phyloP scores from a whole-genome alignment of 2,888 invertebrate species.

The Sinelater perroti region DNA sequence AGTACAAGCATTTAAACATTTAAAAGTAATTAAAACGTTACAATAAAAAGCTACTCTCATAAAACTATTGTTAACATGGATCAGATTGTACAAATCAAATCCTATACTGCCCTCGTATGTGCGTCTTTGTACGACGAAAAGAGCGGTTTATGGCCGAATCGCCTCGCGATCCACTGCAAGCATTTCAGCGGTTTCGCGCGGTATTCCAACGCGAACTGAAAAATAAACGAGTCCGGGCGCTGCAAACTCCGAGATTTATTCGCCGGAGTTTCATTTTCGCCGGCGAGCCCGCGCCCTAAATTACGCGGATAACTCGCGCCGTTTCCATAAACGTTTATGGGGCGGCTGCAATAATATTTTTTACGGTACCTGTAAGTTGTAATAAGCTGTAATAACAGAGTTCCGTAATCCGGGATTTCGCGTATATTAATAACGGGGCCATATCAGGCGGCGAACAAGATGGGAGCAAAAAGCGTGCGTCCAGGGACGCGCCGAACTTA shows the following conservation, averaged over 20 bases:
- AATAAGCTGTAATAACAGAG: conserved; percentile 33
- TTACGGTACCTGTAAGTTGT: conserved; percentile 35
- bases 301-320: conserved; percentile 12
- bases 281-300: conserved; percentile 14
- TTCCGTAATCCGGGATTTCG: conserved; percentile 33
- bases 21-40: no score
- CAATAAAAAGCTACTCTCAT: no score
- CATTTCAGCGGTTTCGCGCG: no score
- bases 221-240: conserved; percentile 6
- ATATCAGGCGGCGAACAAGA: conserved; percentile 35
- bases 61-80: no score
- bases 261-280: conserved; percentile 12
- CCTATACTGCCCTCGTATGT: no score
- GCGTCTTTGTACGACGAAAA: no score
- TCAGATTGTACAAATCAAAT: no score
- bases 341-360: conserved; percentile 34
- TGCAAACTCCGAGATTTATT: conserved; percentile 9
- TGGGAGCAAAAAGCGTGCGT: conserved; percentile 39
- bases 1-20: no score
- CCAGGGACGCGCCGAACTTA: conserved; percentile 40
- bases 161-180: no score
- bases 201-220: no score
- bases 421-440: conserved; percentile 37
- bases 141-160: no score
- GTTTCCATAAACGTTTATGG: conserved; percentile 36